These are phyloP conservation scores for Dasyurus viverrinus DNA, from an alignment of 2,113 vertebrate genomes.

Conservation along the genomic window DNA sequence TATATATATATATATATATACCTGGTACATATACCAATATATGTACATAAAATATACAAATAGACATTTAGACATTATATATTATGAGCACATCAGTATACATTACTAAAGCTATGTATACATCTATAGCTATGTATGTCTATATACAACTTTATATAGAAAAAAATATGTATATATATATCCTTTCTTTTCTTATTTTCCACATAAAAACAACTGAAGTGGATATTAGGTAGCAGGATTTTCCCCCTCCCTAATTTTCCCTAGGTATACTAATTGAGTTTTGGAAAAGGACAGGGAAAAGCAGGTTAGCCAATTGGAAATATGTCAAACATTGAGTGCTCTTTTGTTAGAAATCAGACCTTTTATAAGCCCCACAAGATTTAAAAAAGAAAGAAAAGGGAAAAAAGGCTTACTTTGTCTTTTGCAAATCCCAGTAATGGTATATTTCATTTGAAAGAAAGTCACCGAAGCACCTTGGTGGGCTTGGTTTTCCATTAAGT, in stretches of 20 bases:
- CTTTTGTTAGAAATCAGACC: constrained; percentile 45
- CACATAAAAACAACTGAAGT: neutral
- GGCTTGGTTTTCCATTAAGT: constrained; percentile 2
- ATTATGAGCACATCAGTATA: neutral
- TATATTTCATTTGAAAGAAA: constrained; percentile 47
- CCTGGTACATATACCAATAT: neutral
- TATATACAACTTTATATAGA: neutral
- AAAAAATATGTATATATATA: neutral
- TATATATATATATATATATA: neutral
- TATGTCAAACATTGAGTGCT: neutral
- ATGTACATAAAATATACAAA: neutral
- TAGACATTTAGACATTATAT: neutral
- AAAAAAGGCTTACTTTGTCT: neutral
- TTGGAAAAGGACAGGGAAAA: constrained; percentile 32
- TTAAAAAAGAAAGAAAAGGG: neutral
- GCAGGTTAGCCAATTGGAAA: constrained; percentile 2
- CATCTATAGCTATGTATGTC: neutral
- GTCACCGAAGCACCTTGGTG: neutral
- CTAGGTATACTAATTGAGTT: neutral
- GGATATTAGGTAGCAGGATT: neutral
- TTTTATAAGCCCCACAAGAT: constrained; percentile 10
- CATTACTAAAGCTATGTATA: neutral
- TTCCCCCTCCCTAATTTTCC: neutral
- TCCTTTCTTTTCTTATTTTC: neutral
- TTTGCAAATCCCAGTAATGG: constrained; percentile 29